Conservation (phyloP, 2,797 vertebrate species). For the Silurus lanzhouensis region DNA sequence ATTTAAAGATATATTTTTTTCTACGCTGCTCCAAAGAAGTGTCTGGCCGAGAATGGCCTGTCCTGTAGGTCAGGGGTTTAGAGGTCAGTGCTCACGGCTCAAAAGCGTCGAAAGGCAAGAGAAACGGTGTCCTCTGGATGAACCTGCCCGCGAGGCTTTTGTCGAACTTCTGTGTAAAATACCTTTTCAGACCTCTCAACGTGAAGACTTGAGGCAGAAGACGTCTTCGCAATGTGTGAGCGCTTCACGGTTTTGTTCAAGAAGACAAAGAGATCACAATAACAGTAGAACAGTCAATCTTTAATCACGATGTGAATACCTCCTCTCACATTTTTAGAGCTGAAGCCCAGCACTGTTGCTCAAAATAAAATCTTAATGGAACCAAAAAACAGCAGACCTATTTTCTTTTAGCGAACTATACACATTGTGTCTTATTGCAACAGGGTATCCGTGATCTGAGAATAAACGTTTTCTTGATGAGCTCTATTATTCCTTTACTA, state of each 20-base stretch:
- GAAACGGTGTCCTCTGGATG: constrained; percentile 97
- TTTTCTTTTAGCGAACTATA: constrained; percentile 22
- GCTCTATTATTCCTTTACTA: constrained; percentile 46
- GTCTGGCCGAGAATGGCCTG: constrained; percentile 82
- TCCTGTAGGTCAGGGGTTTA: constrained; percentile 97
- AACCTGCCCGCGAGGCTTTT: constrained; percentile 94
- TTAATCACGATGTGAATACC: constrained; percentile 83
- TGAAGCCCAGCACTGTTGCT: constrained; percentile 49
- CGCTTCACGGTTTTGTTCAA: constrained; percentile 82
- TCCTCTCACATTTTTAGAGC: constrained; percentile 61
- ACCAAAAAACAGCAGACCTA: constrained; percentile 40
- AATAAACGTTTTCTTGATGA: constrained; percentile 45
- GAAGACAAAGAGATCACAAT: constrained; percentile 86
- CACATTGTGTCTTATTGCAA: constrained; percentile 40
- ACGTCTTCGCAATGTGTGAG: constrained; percentile 85
- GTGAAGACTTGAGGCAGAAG: constrained; percentile 85
- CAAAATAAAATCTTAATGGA: constrained; percentile 44
- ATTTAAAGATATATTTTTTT: not conserved
- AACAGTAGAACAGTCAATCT: constrained; percentile 87
- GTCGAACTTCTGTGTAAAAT: constrained; percentile 96
- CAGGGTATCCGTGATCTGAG: constrained; percentile 38
- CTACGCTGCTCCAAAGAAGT: constrained; percentile 58
- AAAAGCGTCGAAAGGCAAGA: constrained; percentile 90
- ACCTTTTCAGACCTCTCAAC: constrained; percentile 92
- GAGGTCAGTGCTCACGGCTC: constrained; percentile 97